Evolutionary conservation across 2,888 invertebrate genomes (phyloP).

Genomic region (Trisateles emortualis): DNA sequence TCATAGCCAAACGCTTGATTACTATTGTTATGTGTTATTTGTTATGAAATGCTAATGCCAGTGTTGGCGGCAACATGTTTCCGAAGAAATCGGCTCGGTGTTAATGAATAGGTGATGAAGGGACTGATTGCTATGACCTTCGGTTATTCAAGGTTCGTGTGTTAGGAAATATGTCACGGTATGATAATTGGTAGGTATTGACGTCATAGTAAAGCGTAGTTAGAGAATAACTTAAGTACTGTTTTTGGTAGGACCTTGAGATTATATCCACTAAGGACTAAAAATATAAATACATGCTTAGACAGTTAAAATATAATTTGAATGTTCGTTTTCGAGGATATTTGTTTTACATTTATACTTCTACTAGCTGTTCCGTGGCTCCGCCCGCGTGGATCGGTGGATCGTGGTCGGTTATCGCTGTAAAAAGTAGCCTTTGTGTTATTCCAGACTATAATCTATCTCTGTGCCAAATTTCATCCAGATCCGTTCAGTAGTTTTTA

Average conservation of each 20-base stretch:
- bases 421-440: too few species aligned
- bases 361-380: too few species aligned
- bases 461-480: too few species aligned
- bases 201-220: constrained; percentile 33
- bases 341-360: too few species aligned
- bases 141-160: constrained; percentile 59
- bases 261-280: not conserved
- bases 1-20: constrained; percentile 78
- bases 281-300: too few species aligned
- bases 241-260: constrained; percentile 20
- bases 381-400: too few species aligned
- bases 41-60: constrained; percentile 81
- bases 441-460: too few species aligned
- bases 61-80: constrained; percentile 62
- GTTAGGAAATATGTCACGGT: constrained; percentile 38
- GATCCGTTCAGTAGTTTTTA: too few species aligned
- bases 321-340: too few species aligned
- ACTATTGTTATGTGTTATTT: constrained; percentile 83
- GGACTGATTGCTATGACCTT: constrained; percentile 64
- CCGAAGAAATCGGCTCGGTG: constrained; percentile 62
- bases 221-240: constrained; percentile 19
- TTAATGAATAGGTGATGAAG: constrained; percentile 71
- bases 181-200: constrained; percentile 45
- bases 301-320: too few species aligned
- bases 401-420: too few species aligned